Base-by-base conservation (phyloP, 2,113 vertebrate genomes). In the Amphiprion ocellaris region DNA sequence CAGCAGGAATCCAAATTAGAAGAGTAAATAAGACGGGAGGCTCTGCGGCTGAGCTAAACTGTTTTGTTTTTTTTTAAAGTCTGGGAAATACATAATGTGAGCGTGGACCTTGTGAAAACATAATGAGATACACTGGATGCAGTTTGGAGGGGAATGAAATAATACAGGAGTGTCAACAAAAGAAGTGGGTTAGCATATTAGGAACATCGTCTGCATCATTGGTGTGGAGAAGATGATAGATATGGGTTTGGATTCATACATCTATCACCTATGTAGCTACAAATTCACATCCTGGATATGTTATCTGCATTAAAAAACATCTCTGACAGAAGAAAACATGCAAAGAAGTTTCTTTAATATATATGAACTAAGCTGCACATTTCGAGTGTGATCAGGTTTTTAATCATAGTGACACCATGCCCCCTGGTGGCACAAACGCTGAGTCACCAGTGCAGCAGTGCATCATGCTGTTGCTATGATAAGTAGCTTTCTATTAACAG, bases 361-460 rank as follows among this genome's bases (percentile, higher is more conserved):
- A 53, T 16, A 74, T 66, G 41, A 73, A 67, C 69, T 76, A 71
- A 30, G 30, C 79, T 50, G 58, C 26, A 65, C 47, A 50, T 69
- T 33, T 49, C 55, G 60, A 49, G 53, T 5, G 11, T 76, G 65
- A 62, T n/a, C 50, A 23, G 9, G 54, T 24, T 53, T 79, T 85
- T 56, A 74, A 88, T 63, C 78, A 70, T 28, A 87, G 91, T 82
- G 80, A 86, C 64, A 90, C 39, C 61, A 81, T 74, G 90, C 93
- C 92, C 90, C 89, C 92, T 93, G 75, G 92, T 92, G 92, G 92
- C 68, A 56, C 4, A 79, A 41, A 5, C 15, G 71, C 59, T 37
- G 14, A 77, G 21, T 82, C 62, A 66, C 86, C 39, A 17, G 54
- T 62, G 19, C 26, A 60, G 49, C 39, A 41, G n/a, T n/a, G 28